Evolutionary conservation across 2,113 vertebrate genomes (phyloP).

Genomic region (Scatophagus argus): DNA sequence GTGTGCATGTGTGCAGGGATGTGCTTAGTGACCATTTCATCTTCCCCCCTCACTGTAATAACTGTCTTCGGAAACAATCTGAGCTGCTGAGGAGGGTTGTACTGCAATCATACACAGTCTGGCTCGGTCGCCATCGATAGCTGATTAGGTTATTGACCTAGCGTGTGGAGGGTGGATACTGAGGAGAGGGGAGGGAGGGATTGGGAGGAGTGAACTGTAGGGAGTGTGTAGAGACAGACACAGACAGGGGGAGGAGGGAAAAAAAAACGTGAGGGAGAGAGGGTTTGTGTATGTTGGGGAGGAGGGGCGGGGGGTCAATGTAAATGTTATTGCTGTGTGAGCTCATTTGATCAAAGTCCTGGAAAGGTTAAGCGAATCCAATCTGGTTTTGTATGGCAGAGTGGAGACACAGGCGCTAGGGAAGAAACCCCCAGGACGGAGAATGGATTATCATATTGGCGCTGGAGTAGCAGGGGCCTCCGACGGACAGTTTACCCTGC

Average conservation of each 20-base stretch:
- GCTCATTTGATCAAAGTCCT: slow-evolving; percentile 89
- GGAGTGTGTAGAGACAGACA: slow-evolving; percentile 51
- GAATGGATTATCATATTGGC: slow-evolving; percentile 89
- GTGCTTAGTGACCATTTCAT: slow-evolving; percentile 70
- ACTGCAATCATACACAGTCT: slow-evolving; percentile 73
- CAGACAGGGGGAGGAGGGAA: slow-evolving; percentile 44
- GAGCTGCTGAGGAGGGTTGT: slow-evolving; percentile 58
- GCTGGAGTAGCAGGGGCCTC: slow-evolving; percentile 86
- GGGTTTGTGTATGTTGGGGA: slow-evolving; percentile 28
- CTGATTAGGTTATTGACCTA: slow-evolving; percentile 87
- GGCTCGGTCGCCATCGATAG: slow-evolving; percentile 80
- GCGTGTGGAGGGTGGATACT: slow-evolving; percentile 50
- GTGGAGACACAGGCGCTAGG: slow-evolving; percentile 84
- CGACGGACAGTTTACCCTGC: slow-evolving; percentile 87
- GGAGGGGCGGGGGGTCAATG: slow-evolving; percentile 80
- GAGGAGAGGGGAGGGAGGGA: slow-evolving; percentile 37
- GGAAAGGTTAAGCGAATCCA: slow-evolving; percentile 91
- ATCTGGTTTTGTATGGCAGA: slow-evolving; percentile 90
- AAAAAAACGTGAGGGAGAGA: slow-evolving; percentile 16
- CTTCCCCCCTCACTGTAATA: slow-evolving; percentile 70
- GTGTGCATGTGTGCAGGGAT: slow-evolving; percentile 12
- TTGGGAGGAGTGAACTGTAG: slow-evolving; percentile 35
- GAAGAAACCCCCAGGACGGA: slow-evolving; percentile 83
- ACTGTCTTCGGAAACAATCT: slow-evolving; percentile 75
- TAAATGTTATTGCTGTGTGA: slow-evolving; percentile 90